Conservation (phyloP, 2,113 vertebrate genomes). For the Eidolon helvum region DNA sequence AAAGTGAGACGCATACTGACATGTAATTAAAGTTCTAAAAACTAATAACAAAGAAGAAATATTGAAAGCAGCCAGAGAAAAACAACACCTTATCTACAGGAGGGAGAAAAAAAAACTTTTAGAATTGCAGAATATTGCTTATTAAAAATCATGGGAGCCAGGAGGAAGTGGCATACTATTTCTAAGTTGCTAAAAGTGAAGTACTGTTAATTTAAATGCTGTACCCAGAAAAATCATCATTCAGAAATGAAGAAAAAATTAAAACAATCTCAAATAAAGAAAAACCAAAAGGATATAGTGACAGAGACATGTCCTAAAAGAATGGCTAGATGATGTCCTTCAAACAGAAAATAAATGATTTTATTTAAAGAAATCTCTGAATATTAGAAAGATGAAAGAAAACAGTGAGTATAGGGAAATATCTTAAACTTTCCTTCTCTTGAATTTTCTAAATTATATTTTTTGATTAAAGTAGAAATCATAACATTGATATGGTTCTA, state of each 20-base stretch:
- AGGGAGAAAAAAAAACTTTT: neutral
- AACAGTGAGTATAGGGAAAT: neutral
- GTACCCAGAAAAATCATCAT: neutral
- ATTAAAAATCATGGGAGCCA: neutral
- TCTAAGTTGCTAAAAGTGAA: neutral
- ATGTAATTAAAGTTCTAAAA: neutral
- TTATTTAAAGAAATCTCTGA: neutral
- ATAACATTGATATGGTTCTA: conserved; percentile 5
- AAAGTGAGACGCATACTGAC: neutral
- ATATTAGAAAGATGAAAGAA: neutral
- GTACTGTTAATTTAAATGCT: neutral
- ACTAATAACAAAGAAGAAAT: neutral
- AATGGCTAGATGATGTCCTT: neutral
- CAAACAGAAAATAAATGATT: neutral
- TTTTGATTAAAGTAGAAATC: neutral
- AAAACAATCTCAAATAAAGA: neutral
- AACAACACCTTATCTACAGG: neutral
- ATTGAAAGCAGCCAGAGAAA: neutral
- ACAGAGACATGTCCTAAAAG: neutral
- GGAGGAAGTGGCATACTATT: neutral
- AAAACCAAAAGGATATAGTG: neutral
- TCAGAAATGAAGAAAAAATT: neutral
- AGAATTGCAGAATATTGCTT: neutral
- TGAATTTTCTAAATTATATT: neutral
- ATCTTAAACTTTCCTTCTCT: neutral